Evolutionary conservation across 2,888 invertebrate species (phyloP), one percentile per base, ranked within the genome.

Genomic region (Cephus runcator): DNA sequence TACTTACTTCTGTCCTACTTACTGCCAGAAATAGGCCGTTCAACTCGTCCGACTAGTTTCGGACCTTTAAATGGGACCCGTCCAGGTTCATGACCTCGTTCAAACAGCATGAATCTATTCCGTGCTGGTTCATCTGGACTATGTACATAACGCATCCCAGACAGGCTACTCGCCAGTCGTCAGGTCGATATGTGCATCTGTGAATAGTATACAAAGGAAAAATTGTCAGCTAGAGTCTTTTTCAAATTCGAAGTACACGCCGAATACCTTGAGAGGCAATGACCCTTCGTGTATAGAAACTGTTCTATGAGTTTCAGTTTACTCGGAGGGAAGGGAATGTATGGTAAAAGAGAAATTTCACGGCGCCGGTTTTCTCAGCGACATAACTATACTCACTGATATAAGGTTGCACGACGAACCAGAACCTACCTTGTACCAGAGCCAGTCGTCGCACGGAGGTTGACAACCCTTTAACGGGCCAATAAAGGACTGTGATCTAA

Each of bases 401-500:
- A 56, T 56, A 56, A 56, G 40, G 40, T 34, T 68, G 34, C 15
- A 40, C 75, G 74, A 12, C 23, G 1, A 15, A 56, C 40, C 40
- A 2, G 23, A 40, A 40, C 23, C 40, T 15, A 40, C 15, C 23
- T 40, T 23, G 23, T 40, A 23, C 23, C 0, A 23, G 6, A 23
- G 15, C 40, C 40, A 6, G 40, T 56, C 23, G 23, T 56, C 23
- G 4, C 15, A 23, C 2, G 15, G 75, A 81, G 85, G 85, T 84
- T 84, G 82, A 84, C 83, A 81, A 84, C 84, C 84, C 84, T 83
- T 85, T 80, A 80, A 82, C 77, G 83, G 80, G 80, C 35, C 80
- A 69, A 80, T 82, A 83, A 83, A 85, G 83, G 85, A 83, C 83
- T 82, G 81, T 82, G 83, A 84, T 83, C 86, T 85, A 84, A 79